These are phyloP conservation scores for Botia almorhae DNA, from an alignment of 2,797 vertebrate species.

Conservation along the genomic window DNA sequence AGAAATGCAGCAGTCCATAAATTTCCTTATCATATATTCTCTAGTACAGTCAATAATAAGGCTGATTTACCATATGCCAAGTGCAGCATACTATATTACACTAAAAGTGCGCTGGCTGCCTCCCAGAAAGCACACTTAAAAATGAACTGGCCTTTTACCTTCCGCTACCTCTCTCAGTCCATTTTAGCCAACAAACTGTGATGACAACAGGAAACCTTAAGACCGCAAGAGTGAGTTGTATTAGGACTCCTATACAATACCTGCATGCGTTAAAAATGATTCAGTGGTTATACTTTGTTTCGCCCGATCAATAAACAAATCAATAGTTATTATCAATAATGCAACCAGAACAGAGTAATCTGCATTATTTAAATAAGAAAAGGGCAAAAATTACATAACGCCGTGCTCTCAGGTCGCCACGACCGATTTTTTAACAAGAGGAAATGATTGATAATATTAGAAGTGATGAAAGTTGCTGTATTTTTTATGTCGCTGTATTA, in stretches of 20 bases:
- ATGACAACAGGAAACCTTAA: not conserved
- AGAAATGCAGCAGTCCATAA: conserved; percentile 47
- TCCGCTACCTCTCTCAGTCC: conserved; percentile 58
- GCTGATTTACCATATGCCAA: conserved; percentile 71
- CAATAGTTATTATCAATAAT: conserved; percentile 39
- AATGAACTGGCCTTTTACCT: conserved; percentile 62
- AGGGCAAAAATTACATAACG: not conserved
- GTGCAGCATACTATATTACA: conserved; percentile 67
- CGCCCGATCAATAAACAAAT: conserved; percentile 6
- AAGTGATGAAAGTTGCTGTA: not conserved
- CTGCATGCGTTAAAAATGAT: not conserved
- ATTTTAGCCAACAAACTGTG: not conserved
- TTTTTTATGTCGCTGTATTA: not conserved
- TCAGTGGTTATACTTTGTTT: not conserved
- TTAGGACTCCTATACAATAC: not conserved
- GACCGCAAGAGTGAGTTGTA: not conserved
- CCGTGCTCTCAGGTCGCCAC: not conserved
- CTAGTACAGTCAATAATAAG: conserved; percentile 55
- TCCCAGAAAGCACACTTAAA: conserved; percentile 65
- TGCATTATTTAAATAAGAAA: conserved; percentile 50
- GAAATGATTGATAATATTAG: not conserved
- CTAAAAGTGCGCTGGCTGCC: conserved; percentile 71
- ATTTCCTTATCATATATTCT: conserved; percentile 55
- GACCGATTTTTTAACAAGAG: not conserved
- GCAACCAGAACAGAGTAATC: conserved; percentile 9